Base-by-base conservation (phyloP, 2,888 invertebrate genomes). In the Coleophora deauratella region DNA sequence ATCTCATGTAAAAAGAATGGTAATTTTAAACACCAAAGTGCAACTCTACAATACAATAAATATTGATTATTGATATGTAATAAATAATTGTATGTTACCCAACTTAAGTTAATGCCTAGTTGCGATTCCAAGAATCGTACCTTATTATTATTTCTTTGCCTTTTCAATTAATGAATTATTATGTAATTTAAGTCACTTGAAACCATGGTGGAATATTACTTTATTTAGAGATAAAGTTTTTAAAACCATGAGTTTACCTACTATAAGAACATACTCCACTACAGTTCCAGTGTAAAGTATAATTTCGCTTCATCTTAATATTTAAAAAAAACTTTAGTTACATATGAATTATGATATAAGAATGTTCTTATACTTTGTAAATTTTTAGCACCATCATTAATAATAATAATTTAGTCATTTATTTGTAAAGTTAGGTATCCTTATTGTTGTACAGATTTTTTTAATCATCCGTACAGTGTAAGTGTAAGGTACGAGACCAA, bases 11-110 rank as follows among this genome's bases (percentile, higher is more conserved):
- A 70, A 67, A 69, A 59, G 51, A 62, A 73, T 59, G 67, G 72
- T 79, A 75, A 72, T 72, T 68, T 66, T 65, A 73, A 72, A 85
- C 80, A 81, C 80, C 81, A 84, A 84, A 85, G 84, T 86, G 82
- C 81, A 81, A 84, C 85, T 80, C 77, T 71, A 76, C 73, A 74
- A 74, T 72, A 76, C 74, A 77, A 73, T 72, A 72, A 72, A 72
- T 68, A 72, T 72, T 67, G 71, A 59, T 66, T 69, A 72, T 72
- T 67, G 71, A 59, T 65, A 68, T 59, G 55, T 68, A 59, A 65
- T 64, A 31, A 13, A 37, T 33, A 14, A 15, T 41, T 49, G 21
- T 21, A 21, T 41, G 68, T 72, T 72, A 74, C 72, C 21, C 21
- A 21, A 21, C 68, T 63, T 70, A 62, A 57, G 59, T 73, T 40